These are phyloP conservation scores for Lepidurus apus DNA, from an alignment of 1,140 invertebrate species.

Conservation along the genomic window DNA sequence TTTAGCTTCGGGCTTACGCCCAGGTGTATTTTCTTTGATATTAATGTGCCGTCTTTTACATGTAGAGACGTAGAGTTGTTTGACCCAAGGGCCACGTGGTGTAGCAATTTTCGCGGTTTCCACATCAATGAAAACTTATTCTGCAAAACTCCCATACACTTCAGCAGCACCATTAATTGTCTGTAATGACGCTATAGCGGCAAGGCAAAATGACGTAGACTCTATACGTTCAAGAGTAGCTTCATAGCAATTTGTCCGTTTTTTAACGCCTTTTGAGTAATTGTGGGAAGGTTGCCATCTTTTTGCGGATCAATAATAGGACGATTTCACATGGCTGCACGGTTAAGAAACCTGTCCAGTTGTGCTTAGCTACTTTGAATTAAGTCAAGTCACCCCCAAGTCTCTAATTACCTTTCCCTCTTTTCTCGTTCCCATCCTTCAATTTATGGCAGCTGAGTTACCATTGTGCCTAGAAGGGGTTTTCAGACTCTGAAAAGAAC, in stretches of 20 bases:
- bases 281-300: not conserved
- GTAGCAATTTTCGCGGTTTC: too few relatives aligned
- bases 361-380: not conserved
- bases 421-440: constrained; percentile 10
- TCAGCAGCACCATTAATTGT: not conserved
- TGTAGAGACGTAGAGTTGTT: too few relatives aligned
- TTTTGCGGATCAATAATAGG: not conserved
- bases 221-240: not conserved
- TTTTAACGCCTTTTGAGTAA: not conserved
- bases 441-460: constrained; percentile 15
- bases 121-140: too few relatives aligned
- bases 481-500: not conserved
- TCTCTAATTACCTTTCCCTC: constrained; percentile 14
- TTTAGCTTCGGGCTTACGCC: too few relatives aligned
- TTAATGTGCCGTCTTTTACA: too few relatives aligned
- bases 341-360: not conserved
- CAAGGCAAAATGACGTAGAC: not conserved
- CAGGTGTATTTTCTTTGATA: too few relatives aligned
- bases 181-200: not conserved
- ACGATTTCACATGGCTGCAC: not conserved
- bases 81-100: too few relatives aligned
- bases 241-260: not conserved
- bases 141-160: too few relatives aligned
- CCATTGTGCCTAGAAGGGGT: constrained; percentile 5
- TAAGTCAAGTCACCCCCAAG: constrained; percentile 15